Conservation (phyloP, 2,113 vertebrate species). For the Campylomormyrus tamandua region DNA sequence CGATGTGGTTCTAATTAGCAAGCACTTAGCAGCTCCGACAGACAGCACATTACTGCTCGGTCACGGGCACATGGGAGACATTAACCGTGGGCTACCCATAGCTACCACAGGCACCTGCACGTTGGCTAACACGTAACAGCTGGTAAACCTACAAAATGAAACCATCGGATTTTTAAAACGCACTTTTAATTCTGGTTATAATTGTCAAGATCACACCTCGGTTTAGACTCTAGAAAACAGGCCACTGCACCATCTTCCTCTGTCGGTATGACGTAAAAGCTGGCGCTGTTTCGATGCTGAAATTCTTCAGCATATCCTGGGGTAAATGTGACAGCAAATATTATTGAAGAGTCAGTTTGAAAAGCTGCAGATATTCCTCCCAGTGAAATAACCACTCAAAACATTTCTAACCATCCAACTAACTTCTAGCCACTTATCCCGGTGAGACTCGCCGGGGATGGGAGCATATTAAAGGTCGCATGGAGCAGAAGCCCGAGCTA, state of each 20-base stretch:
- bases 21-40: constrained; percentile 23
- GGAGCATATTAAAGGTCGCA: not conserved
- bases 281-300: not conserved
- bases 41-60: constrained; percentile 23
- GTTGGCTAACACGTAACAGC: constrained; percentile 32
- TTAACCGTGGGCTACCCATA: constrained; percentile 20
- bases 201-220: not conserved
- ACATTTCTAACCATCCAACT: not conserved
- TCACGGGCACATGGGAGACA: not conserved
- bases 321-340: not conserved
- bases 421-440: not conserved
- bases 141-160: constrained; percentile 22
- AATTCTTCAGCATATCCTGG: not conserved
- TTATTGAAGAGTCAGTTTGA: not conserved
- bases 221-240: not conserved
- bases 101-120: constrained; percentile 34
- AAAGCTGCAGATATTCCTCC: not conserved
- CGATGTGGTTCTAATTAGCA: constrained; percentile 34
- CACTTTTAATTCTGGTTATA: constrained; percentile 3
- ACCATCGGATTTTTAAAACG: constrained; percentile 15
- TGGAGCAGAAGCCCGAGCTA: not conserved
- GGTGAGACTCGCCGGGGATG: not conserved
- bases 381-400: not conserved
- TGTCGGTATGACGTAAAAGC: not conserved
- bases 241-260: not conserved